Evolutionary conservation across 2,797 vertebrate species (phyloP).

Genomic region (Carduelis carduelis): DNA sequence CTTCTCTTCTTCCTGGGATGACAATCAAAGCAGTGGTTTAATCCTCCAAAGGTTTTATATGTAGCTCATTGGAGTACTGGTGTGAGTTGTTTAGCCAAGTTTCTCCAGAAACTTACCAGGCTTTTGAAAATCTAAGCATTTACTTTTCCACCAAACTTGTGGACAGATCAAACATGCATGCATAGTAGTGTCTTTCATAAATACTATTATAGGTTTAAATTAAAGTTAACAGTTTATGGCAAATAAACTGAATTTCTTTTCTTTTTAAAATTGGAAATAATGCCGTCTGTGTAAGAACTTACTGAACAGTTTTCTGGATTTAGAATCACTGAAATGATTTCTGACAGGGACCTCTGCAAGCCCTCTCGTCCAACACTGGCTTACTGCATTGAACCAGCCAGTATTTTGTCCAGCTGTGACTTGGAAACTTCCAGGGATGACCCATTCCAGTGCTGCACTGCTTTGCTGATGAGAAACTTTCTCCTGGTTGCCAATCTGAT

Average conservation of each 20-base stretch:
- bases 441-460: neutral
- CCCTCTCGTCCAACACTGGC: neutral
- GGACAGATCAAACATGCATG: neutral
- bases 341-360: neutral
- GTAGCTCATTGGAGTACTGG: fast-evolving
- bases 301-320: neutral
- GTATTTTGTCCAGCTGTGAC: neutral
- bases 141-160: neutral
- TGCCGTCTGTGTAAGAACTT: neutral
- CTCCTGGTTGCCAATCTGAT: neutral
- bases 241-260: neutral
- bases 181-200: neutral
- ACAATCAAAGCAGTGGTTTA: neutral
- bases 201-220: neutral
- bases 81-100: neutral
- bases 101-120: neutral
- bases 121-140: neutral
- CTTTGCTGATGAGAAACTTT: neutral
- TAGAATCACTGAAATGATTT: neutral
- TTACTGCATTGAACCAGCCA: neutral
- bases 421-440: neutral
- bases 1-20: neutral
- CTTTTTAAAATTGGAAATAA: neutral
- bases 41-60: neutral
- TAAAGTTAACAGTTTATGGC: neutral